A percentile compares a stretch with the other conserved stretches of the same genome.
phyloP scores from a whole-genome alignment of 1,140 invertebrate genomes.

The Drosophila bocqueti region DNA sequence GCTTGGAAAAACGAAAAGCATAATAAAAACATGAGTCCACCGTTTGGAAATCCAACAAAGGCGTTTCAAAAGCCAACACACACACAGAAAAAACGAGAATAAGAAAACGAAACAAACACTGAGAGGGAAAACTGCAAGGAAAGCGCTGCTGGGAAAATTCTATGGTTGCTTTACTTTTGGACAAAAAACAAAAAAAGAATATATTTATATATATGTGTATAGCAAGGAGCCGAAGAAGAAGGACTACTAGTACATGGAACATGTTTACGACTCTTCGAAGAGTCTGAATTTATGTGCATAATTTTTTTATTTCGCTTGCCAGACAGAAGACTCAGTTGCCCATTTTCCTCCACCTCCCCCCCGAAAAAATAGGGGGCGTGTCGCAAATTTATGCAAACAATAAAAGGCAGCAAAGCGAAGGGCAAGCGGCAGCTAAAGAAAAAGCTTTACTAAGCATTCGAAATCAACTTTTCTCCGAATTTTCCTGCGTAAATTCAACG shows the following conservation, averaged over 20 bases:
- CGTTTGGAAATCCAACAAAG: constrained; percentile 56
- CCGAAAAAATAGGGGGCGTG: constrained; percentile 49
- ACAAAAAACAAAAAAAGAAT: not conserved
- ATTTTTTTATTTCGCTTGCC: constrained; percentile 66
- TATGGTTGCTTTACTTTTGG: constrained; percentile 14
- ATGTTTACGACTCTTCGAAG: constrained; percentile 67
- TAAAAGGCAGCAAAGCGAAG: constrained; percentile 35
- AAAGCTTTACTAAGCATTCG: not conserved
- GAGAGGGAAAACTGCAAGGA: constrained; percentile 44
- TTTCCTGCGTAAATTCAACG: constrained; percentile 5
- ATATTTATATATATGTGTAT: too few relatives aligned
- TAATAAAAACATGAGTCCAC: constrained; percentile 57
- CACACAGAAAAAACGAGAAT: constrained; percentile 4
- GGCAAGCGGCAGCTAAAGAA: constrained; percentile 10
- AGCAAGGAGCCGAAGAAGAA: constrained; percentile 20
- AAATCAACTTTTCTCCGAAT: constrained; percentile 17
- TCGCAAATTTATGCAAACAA: constrained; percentile 56
- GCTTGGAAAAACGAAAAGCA: constrained; percentile 14
- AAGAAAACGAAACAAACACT: constrained; percentile 19
- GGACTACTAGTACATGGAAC: constrained; percentile 44
- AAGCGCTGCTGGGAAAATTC: constrained; percentile 43
- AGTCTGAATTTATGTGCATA: constrained; percentile 78
- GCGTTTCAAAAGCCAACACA: constrained; percentile 52
- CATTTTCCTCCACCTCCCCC: not conserved
- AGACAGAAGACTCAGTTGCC: constrained; percentile 31